phyloP scores from a whole-genome alignment of 2,113 vertebrate genomes.

The Taxidea taxus region DNA sequence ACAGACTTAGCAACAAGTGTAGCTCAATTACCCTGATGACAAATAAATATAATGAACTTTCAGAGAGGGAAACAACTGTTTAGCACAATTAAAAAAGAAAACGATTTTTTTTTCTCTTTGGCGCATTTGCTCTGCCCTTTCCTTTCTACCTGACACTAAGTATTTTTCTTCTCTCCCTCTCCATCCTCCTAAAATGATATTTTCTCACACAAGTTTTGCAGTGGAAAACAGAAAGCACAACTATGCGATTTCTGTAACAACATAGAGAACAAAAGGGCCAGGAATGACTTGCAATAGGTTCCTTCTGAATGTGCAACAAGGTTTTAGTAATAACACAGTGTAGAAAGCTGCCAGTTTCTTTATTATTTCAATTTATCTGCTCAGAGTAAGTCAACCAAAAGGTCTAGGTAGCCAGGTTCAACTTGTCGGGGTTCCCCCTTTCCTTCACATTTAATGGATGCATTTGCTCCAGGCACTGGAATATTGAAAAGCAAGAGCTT shows the following conservation, averaged over 20 bases:
- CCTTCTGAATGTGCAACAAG: conserved; percentile 3
- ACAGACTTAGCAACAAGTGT: conserved; percentile 66
- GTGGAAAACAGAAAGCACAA: background rate
- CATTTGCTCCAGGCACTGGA: background rate
- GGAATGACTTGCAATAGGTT: background rate
- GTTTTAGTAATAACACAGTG: conserved; percentile 22
- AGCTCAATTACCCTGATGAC: conserved; percentile 61
- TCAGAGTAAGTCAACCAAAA: conserved; percentile 42
- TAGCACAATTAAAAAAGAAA: conserved; percentile 39
- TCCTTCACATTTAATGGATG: conserved; percentile 45
- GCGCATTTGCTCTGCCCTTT: background rate
- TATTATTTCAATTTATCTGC: conserved; percentile 67
- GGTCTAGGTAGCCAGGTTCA: conserved; percentile 37
- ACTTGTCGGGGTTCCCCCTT: background rate
- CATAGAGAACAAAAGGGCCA: conserved; percentile 32
- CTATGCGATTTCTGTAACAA: background rate
- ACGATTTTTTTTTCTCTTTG: background rate
- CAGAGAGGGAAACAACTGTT: conserved; percentile 17
- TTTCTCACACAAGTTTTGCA: background rate
- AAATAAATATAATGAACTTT: conserved; percentile 71
- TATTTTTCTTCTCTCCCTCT: background rate
- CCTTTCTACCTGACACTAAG: background rate
- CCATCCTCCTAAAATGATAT: background rate
- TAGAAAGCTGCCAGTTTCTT: conserved; percentile 28
- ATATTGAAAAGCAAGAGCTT: conserved; percentile 16